phyloP scores from a whole-genome alignment of 2,888 invertebrate species.

The Drosophila cyrtoloma region DNA sequence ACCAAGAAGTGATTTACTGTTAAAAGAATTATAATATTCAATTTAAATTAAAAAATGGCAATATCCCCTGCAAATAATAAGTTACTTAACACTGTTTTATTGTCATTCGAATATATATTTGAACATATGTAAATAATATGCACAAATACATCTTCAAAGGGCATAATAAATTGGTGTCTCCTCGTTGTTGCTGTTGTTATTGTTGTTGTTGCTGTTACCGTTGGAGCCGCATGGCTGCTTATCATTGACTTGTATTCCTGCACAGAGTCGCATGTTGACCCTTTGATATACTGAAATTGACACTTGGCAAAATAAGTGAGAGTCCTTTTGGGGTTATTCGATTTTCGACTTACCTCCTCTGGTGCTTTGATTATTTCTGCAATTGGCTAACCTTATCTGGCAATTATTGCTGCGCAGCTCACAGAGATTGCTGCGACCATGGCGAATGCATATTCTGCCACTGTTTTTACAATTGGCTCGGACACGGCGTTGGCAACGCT shows the following conservation, averaged over 20 bases:
- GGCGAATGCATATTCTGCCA: not conserved
- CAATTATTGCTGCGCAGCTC: not conserved
- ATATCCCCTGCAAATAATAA: not conserved
- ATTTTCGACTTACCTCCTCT: not conserved
- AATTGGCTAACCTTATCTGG: not conserved
- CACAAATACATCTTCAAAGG: not conserved
- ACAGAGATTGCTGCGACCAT: not conserved
- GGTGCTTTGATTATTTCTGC: not conserved
- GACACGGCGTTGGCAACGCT: not conserved
- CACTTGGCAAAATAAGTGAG: not conserved
- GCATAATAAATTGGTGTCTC: not conserved
- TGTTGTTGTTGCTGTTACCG: not conserved
- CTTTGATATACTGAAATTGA: constrained; percentile 27
- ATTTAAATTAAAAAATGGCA: not conserved
- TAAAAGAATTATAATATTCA: not conserved
- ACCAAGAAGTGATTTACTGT: not conserved
- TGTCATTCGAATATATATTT: not conserved
- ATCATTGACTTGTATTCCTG: constrained; percentile 31
- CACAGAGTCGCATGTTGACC: constrained; percentile 18
- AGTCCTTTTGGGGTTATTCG: not conserved
- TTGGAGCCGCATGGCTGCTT: constrained; percentile 9
- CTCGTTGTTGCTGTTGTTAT: not conserved
- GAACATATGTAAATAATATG: not conserved
- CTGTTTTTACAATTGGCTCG: not conserved
- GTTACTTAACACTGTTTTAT: not conserved